phyloP scores from a whole-genome alignment of 2,888 invertebrate genomes.

The Galerucella nymphaeae region DNA sequence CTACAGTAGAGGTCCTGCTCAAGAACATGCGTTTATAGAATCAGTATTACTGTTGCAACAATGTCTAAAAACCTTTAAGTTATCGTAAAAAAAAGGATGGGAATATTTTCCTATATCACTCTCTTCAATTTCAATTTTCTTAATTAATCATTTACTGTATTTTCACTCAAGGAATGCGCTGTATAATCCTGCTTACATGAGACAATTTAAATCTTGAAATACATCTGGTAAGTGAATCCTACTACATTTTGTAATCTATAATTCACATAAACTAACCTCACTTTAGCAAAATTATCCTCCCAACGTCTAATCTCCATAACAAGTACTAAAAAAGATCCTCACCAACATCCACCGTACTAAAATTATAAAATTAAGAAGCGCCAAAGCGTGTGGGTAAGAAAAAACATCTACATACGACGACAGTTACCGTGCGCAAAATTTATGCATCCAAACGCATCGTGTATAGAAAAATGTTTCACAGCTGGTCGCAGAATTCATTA shows the following conservation, averaged over 20 bases:
- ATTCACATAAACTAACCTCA: slow-evolving; percentile 2
- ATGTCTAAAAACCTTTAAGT: too few relatives aligned
- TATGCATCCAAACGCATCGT: slow-evolving; percentile 54
- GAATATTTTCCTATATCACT: too few relatives aligned
- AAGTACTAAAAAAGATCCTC: not conserved
- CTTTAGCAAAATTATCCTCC: not conserved
- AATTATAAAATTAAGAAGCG: slow-evolving; percentile 17
- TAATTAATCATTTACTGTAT: too few relatives aligned
- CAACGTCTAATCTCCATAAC: not conserved
- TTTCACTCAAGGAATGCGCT: too few relatives aligned
- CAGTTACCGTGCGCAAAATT: slow-evolving; percentile 52
- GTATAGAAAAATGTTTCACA: slow-evolving; percentile 58
- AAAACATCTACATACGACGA: slow-evolving; percentile 44
- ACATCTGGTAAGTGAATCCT: not conserved
- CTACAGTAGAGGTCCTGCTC: too few relatives aligned
- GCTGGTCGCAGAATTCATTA: slow-evolving; percentile 61
- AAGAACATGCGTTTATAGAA: too few relatives aligned
- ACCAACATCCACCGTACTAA: slow-evolving; percentile 16
- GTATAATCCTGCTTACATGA: too few relatives aligned
- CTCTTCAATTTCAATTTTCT: too few relatives aligned
- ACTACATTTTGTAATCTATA: not conserved
- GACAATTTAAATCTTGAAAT: not conserved
- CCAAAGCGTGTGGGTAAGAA: slow-evolving; percentile 40
- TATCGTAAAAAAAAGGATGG: too few relatives aligned
- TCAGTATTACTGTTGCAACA: too few relatives aligned